These are phyloP conservation scores for Chionis minor DNA, from an alignment of 2,113 vertebrate species.

Conservation along the genomic window DNA sequence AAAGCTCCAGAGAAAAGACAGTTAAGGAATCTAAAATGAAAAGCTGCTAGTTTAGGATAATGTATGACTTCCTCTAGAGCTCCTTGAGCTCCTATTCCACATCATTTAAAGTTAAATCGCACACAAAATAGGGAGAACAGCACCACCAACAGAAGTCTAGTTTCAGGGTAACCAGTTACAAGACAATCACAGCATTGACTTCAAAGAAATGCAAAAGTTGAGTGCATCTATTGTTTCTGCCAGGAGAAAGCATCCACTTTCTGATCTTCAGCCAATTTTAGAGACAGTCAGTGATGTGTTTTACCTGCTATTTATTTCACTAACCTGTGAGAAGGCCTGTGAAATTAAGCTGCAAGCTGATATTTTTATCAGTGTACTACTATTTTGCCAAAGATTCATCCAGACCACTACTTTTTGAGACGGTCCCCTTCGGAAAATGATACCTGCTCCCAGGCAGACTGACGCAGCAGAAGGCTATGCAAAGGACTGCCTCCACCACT, in stretches of 20 bases:
- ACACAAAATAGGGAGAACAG: constrained; percentile 55
- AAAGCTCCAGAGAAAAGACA: not conserved
- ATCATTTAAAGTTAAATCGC: not conserved
- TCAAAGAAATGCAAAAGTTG: not conserved
- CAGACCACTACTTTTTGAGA: not conserved
- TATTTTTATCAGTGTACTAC: not conserved
- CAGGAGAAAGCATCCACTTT: not conserved
- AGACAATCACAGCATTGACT: not conserved
- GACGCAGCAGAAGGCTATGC: not conserved
- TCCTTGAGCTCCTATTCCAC: not conserved
- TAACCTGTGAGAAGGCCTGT: not conserved
- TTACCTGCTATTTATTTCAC: not conserved
- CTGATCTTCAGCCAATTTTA: not conserved
- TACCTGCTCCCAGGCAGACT: not conserved
- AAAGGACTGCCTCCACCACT: not conserved
- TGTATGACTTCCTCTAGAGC: not conserved
- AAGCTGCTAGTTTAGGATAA: not conserved
- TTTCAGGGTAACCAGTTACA: constrained; percentile 1
- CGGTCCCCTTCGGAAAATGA: not conserved
- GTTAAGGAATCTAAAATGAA: not conserved
- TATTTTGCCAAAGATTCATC: not conserved
- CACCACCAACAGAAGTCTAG: constrained; percentile 61
- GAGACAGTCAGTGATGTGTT: not conserved
- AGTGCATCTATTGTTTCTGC: not conserved
- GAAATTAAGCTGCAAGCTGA: not conserved